Conservation (phyloP, 1,140 invertebrate species). For the Drosophila grimshawi region DNA sequence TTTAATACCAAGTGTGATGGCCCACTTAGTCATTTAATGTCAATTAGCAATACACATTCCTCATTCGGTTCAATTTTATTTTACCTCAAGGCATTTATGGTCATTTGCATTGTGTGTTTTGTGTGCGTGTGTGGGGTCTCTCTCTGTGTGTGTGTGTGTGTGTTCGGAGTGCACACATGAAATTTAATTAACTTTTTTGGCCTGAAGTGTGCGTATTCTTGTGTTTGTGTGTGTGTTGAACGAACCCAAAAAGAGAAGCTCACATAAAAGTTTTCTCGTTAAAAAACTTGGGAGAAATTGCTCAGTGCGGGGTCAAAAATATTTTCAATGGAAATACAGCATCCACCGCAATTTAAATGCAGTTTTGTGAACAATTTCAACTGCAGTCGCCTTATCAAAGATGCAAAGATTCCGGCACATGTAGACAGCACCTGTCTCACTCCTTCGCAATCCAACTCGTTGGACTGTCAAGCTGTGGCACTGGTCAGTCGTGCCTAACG, state of each 20-base stretch:
- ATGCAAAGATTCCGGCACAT: constrained; percentile 50
- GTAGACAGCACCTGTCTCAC: no score
- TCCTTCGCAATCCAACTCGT: neutral
- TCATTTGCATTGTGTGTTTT: constrained; percentile 35
- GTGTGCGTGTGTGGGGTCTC: constrained; percentile 10
- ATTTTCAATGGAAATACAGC: constrained; percentile 57
- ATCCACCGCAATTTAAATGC: constrained; percentile 74
- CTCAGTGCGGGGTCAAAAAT: constrained; percentile 58
- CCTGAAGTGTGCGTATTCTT: constrained; percentile 7
- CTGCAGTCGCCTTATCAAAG: constrained; percentile 59
- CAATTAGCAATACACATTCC: constrained; percentile 16
- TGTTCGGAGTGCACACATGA: constrained; percentile 64
- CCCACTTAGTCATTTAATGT: neutral
- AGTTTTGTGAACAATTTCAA: constrained; percentile 80
- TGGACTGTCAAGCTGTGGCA: constrained; percentile 2
- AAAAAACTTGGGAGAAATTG: constrained; percentile 75
- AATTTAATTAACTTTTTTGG: constrained; percentile 80
- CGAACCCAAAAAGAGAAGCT: constrained; percentile 37
- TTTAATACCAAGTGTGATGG: neutral
- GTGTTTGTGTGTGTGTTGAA: constrained; percentile 36
- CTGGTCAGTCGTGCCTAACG: constrained; percentile 10
- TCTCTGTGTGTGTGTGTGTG: constrained; percentile 2
- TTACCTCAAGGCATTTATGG: constrained; percentile 39
- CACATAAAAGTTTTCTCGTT: constrained; percentile 80
- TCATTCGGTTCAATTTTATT: constrained; percentile 8